Evolutionary conservation across 2,888 invertebrate genomes (phyloP).

Genomic region (Drosophila cyrtoloma): DNA sequence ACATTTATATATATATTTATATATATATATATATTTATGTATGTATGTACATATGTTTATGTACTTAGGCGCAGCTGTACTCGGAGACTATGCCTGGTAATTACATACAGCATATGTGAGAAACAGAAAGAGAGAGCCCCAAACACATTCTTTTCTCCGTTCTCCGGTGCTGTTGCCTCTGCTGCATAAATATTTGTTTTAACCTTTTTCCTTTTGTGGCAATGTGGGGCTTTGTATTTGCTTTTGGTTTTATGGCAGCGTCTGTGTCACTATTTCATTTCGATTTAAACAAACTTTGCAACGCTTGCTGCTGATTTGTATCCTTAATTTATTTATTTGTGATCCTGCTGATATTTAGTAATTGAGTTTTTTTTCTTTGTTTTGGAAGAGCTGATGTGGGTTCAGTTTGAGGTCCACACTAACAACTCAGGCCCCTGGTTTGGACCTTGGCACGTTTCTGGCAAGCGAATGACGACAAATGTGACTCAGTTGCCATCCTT

Average conservation of each 20-base stretch:
- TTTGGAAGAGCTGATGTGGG: constrained; percentile 46
- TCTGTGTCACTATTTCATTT: constrained; percentile 75
- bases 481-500: constrained; percentile 56
- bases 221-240: constrained; percentile 64
- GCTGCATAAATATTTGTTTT: constrained; percentile 77
- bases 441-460: constrained; percentile 54
- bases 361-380: constrained; percentile 67
- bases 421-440: constrained; percentile 3
- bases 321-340: constrained; percentile 80
- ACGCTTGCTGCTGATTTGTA: constrained; percentile 68
- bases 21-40: constrained; percentile 7
- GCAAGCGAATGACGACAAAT: constrained; percentile 41
- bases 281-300: constrained; percentile 74
- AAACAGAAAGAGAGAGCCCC: constrained; percentile 10
- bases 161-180: constrained; percentile 32
- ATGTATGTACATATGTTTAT: constrained; percentile 48
- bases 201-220: constrained; percentile 72
- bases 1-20: background rate
- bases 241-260: constrained; percentile 70
- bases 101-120: constrained; percentile 68
- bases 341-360: constrained; percentile 74
- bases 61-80: constrained; percentile 78
- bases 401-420: constrained; percentile 7
- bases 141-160: constrained; percentile 14
- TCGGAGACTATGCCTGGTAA: constrained; percentile 68